A percentile compares a stretch with the other conserved stretches of the same genome.
These are phyloP conservation scores for Epinephelus fuscoguttatus DNA, from an alignment of 2,113 vertebrate species.

Conservation along the genomic window DNA sequence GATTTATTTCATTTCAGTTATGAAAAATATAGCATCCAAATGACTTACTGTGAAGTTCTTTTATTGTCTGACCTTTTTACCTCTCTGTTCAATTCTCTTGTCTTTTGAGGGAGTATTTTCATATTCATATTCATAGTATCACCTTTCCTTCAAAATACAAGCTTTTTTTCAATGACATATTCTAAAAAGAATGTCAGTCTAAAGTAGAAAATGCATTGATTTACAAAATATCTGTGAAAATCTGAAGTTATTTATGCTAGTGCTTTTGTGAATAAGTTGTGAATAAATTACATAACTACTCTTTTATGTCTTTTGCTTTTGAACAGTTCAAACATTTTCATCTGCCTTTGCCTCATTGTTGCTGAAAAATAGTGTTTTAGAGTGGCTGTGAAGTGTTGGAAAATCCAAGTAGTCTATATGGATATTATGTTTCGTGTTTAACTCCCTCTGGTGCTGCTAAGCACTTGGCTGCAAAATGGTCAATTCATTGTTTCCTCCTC, in stretches of 20 bases:
- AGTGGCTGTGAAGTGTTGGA: slow-evolving; percentile 29
- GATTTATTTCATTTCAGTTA: background rate
- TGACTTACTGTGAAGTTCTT: background rate
- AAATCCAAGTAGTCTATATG: slow-evolving; percentile 19
- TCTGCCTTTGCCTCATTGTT: slow-evolving; percentile 16
- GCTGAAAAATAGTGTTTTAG: background rate
- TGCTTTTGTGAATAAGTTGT: slow-evolving; percentile 7
- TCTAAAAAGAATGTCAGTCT: background rate
- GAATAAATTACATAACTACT: slow-evolving; percentile 1
- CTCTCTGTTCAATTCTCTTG: background rate
- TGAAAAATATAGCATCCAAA: background rate
- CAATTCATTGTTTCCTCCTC: slow-evolving; percentile 40
- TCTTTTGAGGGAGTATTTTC: background rate
- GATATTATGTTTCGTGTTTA: slow-evolving; percentile 35
- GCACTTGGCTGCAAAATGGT: slow-evolving; percentile 38
- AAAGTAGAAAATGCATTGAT: background rate
- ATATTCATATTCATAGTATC: background rate
- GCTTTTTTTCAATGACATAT: background rate
- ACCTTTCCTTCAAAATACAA: background rate
- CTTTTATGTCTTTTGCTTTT: slow-evolving; percentile 21
- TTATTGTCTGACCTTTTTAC: background rate
- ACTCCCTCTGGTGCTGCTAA: slow-evolving; percentile 48
- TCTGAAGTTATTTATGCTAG: background rate
- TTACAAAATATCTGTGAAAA: background rate
- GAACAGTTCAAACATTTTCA: background rate